Conservation (phyloP, 2,797 vertebrate genomes). For the Alca torda region DNA sequence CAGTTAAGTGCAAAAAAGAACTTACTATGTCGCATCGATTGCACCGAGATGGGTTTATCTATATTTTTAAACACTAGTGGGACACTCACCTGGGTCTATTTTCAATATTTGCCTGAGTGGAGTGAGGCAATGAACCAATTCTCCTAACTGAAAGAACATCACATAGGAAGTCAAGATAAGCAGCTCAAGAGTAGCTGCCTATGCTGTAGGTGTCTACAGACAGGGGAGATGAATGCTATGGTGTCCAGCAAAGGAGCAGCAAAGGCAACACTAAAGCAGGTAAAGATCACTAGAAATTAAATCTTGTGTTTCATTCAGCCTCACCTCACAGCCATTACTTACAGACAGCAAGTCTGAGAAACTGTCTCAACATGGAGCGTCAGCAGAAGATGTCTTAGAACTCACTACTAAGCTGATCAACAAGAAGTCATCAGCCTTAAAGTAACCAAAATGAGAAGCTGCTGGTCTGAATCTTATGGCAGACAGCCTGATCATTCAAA, state of each 20-base stretch:
- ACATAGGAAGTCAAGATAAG: not conserved
- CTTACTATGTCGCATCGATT: not conserved
- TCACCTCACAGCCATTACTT: not conserved
- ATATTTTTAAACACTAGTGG: not conserved
- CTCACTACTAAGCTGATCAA: not conserved
- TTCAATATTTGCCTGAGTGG: not conserved
- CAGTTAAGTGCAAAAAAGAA: not conserved
- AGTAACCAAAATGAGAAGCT: not conserved
- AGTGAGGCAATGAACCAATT: not conserved
- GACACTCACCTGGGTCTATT: not conserved
- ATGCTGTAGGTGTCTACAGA: not conserved
- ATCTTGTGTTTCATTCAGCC: not conserved
- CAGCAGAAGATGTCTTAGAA: not conserved
- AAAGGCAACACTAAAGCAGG: not conserved
- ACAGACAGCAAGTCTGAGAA: not conserved
- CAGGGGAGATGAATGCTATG: not conserved
- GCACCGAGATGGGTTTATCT: not conserved
- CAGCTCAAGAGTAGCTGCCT: not conserved
- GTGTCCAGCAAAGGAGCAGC: not conserved
- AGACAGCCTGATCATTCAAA: not conserved
- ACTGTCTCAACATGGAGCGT: not conserved
- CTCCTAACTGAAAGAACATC: not conserved
- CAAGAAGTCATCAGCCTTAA: not conserved
- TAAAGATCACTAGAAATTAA: not conserved
- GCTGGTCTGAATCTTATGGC: not conserved